Evolutionary conservation across 2,888 invertebrate genomes (phyloP).

Genomic region (Aquatica leii): DNA sequence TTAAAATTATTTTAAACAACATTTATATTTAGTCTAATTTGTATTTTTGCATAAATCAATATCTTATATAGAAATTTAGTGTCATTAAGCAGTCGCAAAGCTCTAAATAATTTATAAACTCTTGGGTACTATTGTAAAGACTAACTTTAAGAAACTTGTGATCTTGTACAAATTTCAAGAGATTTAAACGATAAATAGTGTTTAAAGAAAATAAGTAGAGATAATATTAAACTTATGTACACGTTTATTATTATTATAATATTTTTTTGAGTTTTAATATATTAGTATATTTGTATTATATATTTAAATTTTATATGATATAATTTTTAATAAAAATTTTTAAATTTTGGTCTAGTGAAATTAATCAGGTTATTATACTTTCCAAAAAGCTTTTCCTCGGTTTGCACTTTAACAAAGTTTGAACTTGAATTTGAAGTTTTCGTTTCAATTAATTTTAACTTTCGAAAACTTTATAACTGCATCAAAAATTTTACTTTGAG

Average conservation of each 20-base stretch:
- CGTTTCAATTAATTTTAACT: constrained; percentile 5
- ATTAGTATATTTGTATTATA: no score
- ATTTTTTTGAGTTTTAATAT: not conserved
- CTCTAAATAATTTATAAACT: constrained; percentile 8
- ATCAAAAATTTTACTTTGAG: not conserved
- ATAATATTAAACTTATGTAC: not conserved
- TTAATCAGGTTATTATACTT: no score
- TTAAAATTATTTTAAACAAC: no score
- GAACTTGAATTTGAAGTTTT: not conserved
- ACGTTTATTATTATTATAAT: not conserved
- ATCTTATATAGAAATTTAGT: no score
- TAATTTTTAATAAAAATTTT: no score
- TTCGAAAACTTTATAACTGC: constrained; percentile 3
- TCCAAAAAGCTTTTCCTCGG: no score
- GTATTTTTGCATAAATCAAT: no score
- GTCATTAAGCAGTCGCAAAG: not conserved
- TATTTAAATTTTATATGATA: no score
- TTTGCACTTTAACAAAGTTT: no score
- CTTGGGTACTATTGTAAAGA: not conserved
- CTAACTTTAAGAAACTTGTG: constrained; percentile 7
- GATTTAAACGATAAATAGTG: constrained; percentile 1
- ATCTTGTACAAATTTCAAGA: not conserved
- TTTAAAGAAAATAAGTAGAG: no score
- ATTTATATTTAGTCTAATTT: no score
- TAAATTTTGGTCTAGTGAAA: no score